Conservation (phyloP, 2,797 vertebrate species). For the Cheracebus regulus region DNA sequence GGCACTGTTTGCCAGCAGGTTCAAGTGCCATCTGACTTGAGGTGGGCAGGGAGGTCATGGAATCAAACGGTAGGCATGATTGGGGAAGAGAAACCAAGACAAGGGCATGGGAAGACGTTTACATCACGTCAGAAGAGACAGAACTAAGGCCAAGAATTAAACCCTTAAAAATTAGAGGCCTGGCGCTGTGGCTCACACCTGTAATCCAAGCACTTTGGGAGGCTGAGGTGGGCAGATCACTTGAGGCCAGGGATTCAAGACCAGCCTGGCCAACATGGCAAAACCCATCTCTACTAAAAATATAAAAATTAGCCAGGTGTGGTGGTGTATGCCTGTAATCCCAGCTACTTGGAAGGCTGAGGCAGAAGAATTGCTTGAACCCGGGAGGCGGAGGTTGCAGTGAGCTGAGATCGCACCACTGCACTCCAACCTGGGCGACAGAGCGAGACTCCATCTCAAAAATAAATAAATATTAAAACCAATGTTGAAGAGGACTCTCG, state of each 20-base stretch:
- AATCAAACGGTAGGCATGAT: not conserved
- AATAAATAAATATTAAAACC: too few species aligned
- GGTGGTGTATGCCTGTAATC: too few species aligned
- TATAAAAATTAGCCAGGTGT: not conserved
- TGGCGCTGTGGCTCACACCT: not conserved
- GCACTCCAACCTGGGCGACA: too few species aligned
- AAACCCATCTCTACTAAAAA: not conserved
- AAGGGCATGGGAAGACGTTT: not conserved
- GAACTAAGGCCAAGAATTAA: not conserved
- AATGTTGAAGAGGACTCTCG: too few species aligned
- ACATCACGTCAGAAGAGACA: rapidly evolving
- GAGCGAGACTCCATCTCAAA: too few species aligned
- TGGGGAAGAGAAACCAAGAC: not conserved
- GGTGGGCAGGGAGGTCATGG: not conserved
- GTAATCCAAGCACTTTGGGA: not conserved
- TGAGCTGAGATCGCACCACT: too few species aligned
- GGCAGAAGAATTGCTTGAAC: too few species aligned
- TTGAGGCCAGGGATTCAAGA: not conserved
- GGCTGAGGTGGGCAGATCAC: not conserved
- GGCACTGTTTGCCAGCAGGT: not conserved
- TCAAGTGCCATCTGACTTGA: not conserved
- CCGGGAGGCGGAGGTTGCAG: too few species aligned
- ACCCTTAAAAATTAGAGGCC: not conserved
- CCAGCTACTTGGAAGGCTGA: too few species aligned
- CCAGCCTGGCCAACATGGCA: not conserved